Conservation (phyloP, 1,140 invertebrate genomes). For the Popillia japonica region DNA sequence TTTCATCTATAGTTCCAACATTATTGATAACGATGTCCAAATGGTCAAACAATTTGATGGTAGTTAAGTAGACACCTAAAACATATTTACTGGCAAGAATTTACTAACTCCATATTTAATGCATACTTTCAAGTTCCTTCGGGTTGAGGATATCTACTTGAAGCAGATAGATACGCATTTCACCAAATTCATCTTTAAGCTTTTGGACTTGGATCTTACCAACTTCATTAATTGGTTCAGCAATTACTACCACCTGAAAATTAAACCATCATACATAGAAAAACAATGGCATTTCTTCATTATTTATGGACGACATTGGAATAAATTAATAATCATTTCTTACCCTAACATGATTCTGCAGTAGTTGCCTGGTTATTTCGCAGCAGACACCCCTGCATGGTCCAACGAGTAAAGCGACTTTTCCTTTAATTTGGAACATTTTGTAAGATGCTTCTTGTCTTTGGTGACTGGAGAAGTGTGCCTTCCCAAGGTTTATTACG, state of each 20-base stretch:
- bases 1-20: background rate
- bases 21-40: constrained; percentile 31
- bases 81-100: background rate
- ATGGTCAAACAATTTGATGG: constrained; percentile 18
- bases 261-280: background rate
- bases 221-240: background rate
- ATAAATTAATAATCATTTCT: background rate
- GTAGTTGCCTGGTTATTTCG: background rate
- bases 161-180: background rate
- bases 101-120: background rate
- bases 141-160: background rate
- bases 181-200: constrained; percentile 11
- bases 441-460: constrained; percentile 1
- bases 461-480: constrained; percentile 9
- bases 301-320: background rate
- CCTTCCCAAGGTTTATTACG: background rate
- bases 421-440: constrained; percentile 33
- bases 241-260: constrained; percentile 5
- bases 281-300: background rate
- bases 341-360: background rate
- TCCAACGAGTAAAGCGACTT: constrained; percentile 13
- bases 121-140: constrained; percentile 16
- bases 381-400: background rate
- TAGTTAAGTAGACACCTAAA: constrained; percentile 12
- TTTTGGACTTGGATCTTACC: background rate